Evolutionary conservation across 2,113 vertebrate species (phyloP).

Genomic region (Pachypanchax playfairii): DNA sequence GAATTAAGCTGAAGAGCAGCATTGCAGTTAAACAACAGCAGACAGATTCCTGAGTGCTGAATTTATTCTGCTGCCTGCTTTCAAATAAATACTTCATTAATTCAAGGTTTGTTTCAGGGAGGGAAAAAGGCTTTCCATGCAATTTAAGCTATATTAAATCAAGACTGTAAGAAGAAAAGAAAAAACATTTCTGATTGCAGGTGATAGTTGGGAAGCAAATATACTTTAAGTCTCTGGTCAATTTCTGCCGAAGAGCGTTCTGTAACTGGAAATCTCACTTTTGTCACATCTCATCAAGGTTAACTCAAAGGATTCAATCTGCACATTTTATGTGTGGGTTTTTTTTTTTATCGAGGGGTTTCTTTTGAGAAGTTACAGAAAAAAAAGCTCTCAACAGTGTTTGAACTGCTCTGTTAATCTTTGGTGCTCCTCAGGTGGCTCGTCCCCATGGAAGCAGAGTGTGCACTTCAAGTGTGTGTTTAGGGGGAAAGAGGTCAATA

Average conservation of each 20-base stretch:
- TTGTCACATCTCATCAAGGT: constrained; percentile 11
- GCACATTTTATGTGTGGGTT: constrained; percentile 9
- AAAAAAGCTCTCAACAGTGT: constrained; percentile 57
- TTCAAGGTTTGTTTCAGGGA: constrained; percentile 10
- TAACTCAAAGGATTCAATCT: constrained; percentile 13
- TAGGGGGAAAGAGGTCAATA: constrained; percentile 47
- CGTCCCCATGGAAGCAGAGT: constrained; percentile 62
- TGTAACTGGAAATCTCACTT: constrained; percentile 9
- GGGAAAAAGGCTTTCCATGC: constrained; percentile 8
- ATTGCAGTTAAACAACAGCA: background rate
- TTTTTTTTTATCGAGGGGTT: background rate
- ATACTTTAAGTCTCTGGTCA: constrained; percentile 28
- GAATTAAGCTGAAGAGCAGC: background rate
- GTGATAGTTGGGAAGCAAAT: constrained; percentile 20
- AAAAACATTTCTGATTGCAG: constrained; percentile 3
- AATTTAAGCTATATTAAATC: constrained; percentile 20
- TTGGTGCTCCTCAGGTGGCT: constrained; percentile 69
- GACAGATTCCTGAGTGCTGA: background rate
- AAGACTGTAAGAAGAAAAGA: constrained; percentile 16
- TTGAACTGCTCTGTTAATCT: constrained; percentile 73
- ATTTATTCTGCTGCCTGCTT: constrained; percentile 11
- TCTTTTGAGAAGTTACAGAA: constrained; percentile 27
- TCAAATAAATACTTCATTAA: constrained; percentile 16
- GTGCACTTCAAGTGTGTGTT: constrained; percentile 36
- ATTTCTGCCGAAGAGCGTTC: constrained; percentile 22